A percentile compares a stretch with the other conserved stretches of the same genome.
phyloP scores from a whole-genome alignment of 2,113 vertebrate species.

The Spermophilus dauricus region DNA sequence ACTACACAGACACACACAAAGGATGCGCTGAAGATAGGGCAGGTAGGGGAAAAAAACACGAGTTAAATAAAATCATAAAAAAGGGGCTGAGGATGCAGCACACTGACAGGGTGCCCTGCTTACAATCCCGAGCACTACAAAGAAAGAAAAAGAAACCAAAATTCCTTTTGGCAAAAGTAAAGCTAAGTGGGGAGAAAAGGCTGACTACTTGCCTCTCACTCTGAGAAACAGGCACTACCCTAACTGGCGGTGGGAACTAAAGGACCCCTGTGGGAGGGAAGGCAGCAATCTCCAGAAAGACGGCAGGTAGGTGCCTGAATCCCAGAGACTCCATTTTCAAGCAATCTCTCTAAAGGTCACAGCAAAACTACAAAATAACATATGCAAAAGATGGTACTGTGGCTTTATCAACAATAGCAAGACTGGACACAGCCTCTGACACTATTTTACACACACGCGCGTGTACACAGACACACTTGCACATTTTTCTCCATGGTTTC shows the following conservation, averaged over 20 bases:
- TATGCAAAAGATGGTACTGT: not conserved
- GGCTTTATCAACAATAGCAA: not conserved
- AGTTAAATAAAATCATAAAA: not conserved
- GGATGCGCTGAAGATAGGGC: not conserved
- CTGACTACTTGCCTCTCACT: not conserved
- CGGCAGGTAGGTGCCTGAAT: not conserved
- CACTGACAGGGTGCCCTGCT: no score
- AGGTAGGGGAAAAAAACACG: not conserved
- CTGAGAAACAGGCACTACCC: not conserved
- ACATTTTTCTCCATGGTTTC: not conserved
- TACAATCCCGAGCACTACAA: not conserved
- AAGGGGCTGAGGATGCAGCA: no score
- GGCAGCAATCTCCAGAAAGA: not conserved
- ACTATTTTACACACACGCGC: no score
- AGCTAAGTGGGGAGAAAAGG: not conserved
- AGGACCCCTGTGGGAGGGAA: not conserved
- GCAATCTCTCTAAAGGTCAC: not conserved
- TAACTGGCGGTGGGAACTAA: not conserved
- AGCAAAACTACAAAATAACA: constrained; percentile 46
- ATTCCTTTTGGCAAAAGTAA: not conserved
- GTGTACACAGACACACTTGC: no score
- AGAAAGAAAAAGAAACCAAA: not conserved
- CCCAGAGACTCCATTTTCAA: constrained; percentile 2
- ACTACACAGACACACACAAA: no score
- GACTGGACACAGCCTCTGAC: not conserved